phyloP scores from a whole-genome alignment of 2,888 invertebrate genomes.

The Monoplex corrugatus region DNA sequence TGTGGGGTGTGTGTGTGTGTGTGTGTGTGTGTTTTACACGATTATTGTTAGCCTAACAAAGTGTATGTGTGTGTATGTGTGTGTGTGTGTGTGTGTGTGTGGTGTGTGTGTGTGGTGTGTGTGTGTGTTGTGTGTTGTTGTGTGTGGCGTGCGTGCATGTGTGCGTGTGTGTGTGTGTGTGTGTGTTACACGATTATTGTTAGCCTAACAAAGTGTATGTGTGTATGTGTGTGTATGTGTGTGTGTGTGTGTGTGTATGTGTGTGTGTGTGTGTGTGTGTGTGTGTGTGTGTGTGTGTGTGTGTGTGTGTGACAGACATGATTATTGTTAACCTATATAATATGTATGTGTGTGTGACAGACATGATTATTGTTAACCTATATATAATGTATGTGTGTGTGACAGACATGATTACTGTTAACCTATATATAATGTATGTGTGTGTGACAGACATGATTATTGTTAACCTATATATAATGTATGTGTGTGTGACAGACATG shows the following conservation, averaged over 20 bases:
- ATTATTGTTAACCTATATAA: constrained; percentile 71
- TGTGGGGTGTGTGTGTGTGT: neutral
- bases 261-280: neutral
- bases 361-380: constrained; percentile 71
- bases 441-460: constrained; percentile 66
- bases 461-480: constrained; percentile 72
- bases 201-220: neutral
- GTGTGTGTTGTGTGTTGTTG: neutral
- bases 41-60: neutral
- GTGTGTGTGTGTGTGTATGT: neutral
- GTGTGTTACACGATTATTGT: neutral
- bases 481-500: constrained; percentile 62
- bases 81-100: neutral
- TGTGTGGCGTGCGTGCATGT: neutral
- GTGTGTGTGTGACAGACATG: constrained; percentile 62
- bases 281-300: no score
- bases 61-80: neutral
- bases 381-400: neutral
- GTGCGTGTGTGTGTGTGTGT: neutral
- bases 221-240: neutral
- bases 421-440: constrained; percentile 58
- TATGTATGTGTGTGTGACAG: constrained; percentile 57
- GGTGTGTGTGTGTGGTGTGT: no score
- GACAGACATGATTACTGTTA: constrained; percentile 72
- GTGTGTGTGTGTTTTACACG: neutral